Base-by-base conservation (phyloP, 1,140 invertebrate species). In the Neotoxoptera formosana region DNA sequence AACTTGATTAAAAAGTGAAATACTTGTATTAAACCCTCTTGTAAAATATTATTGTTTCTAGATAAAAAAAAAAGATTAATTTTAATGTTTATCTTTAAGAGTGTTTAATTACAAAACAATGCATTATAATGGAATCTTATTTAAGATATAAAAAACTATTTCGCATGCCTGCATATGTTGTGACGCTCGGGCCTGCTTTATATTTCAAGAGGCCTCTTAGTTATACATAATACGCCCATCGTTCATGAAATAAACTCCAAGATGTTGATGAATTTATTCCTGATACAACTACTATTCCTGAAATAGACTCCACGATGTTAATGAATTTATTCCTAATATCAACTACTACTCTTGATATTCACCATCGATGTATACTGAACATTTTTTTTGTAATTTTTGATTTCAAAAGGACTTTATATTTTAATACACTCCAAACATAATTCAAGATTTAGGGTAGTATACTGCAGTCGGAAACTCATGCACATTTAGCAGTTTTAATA, bases 1-100 rank as follows among this genome's bases (percentile, higher is more conserved):
- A 88, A 88, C 86, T 51, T 48, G 30, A 51, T n/a, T 88, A 6
- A 41, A 84, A 41, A 25, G 83, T 21, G 23, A 36, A 45, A 41
- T 25, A 41, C 45, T 9, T 45, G 23, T 45, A 47, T 87, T 88
- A 88, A 48, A n/a, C 86, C 25, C n/a, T 48, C 86, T 48, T 48
- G 30, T 88, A 48, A 88, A 88, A 48, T 88, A 51, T 88, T 86
- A 86, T n/a, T 86, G 86, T 88, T 48, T 48, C 7, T 88, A 88
- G 47, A 88, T 88, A 88, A 48, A 87, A 47, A 86, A 30, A 21
- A 87, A 87, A 48, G 20, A 11, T n/a, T 7, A n/a, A n/a, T 45
- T 20, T 48, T 21, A n/a, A n/a, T 76, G 14, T n/a, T 76, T 48
- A 88, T 88, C 14, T 20, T 34, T 48, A 48, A 7, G 2, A 88